These are phyloP conservation scores for Lycocorax pyrrhopterus DNA, from an alignment of 2,113 vertebrate genomes.

Conservation along the genomic window DNA sequence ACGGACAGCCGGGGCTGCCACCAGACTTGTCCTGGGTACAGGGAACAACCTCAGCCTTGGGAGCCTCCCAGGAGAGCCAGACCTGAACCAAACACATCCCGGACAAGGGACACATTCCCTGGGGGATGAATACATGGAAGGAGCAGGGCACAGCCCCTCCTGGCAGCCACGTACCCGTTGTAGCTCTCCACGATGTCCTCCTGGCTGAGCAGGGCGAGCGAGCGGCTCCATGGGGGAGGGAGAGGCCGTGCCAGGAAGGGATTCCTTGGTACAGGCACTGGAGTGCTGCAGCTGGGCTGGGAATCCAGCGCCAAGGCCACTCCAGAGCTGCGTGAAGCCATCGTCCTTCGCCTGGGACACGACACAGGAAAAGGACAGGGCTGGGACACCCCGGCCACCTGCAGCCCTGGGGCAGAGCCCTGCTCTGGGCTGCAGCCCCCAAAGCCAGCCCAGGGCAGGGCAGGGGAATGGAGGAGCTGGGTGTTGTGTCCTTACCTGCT, in stretches of 20 bases:
- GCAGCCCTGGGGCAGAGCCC: background rate
- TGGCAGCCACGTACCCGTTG: background rate
- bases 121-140: fast-evolving
- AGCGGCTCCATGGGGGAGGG: background rate
- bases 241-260: background rate
- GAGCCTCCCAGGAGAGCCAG: background rate
- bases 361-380: fast-evolving
- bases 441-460: background rate
- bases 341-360: background rate
- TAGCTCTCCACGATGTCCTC: background rate
- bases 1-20: background rate
- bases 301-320: background rate
- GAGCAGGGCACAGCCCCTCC: background rate
- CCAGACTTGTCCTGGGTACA: fast-evolving
- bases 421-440: background rate
- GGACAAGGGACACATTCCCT: fast-evolving
- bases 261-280: fast-evolving
- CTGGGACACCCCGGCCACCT: fast-evolving
- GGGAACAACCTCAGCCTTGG: fast-evolving
- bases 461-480: fast-evolving
- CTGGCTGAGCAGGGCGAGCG: background rate
- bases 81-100: fast-evolving
- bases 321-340: background rate
- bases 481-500: background rate
- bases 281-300: background rate